A percentile compares a stretch with the other conserved stretches of the same genome.
Evolutionary conservation across 2,888 invertebrate species (phyloP).

Genomic region (Drosophila meridiana): DNA sequence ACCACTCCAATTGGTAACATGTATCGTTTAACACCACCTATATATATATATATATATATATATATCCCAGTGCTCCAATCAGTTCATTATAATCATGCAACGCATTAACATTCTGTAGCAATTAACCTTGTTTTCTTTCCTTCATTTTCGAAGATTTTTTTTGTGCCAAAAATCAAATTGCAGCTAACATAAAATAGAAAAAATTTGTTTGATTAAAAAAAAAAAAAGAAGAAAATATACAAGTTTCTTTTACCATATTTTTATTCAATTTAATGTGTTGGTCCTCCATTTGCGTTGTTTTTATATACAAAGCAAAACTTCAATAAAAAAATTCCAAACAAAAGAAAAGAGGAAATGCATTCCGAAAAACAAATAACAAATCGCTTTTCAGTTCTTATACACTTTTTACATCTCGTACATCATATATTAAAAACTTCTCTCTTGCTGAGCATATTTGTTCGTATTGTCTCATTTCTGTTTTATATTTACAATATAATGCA

Average conservation of each 20-base stretch:
- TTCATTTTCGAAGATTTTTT: conserved; percentile 14
- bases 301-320: conserved; percentile 5
- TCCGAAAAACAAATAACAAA: conserved; percentile 44
- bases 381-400: conserved; percentile 54
- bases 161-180: conserved; percentile 50
- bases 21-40: background rate
- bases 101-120: conserved; percentile 34
- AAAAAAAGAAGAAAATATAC: background rate
- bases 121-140: conserved; percentile 17
- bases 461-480: conserved; percentile 31
- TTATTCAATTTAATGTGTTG: conserved; percentile 39
- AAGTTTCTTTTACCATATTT: conserved; percentile 26
- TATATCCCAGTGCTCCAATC: conserved; percentile 21
- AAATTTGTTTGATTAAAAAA: background rate
- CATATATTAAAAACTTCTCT: conserved; percentile 20
- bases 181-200: conserved; percentile 19
- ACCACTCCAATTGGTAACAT: conserved; percentile 40
- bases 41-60: conserved; percentile 7
- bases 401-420: conserved; percentile 40
- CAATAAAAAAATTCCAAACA: conserved; percentile 1
- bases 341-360: conserved; percentile 19
- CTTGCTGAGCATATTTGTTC: conserved; percentile 27
- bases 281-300: conserved; percentile 72
- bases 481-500: conserved; percentile 16
- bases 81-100: conserved; percentile 39